phyloP scores from a whole-genome alignment of 2,113 vertebrate genomes.

The Leptosomus discolor region DNA sequence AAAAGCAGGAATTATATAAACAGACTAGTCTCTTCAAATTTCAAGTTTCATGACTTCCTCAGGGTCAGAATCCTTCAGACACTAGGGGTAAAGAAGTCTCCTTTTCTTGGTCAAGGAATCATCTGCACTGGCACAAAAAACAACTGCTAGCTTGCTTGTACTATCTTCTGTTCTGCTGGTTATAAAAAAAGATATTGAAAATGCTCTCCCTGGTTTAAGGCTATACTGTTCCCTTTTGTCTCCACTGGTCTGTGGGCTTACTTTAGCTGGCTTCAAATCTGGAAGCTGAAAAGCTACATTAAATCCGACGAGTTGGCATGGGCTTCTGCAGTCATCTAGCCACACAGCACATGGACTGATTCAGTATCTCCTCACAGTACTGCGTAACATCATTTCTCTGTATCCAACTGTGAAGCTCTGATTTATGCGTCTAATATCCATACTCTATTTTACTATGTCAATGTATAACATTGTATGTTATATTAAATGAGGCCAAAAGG shows the following conservation, averaged over 20 bases:
- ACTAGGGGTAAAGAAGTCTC: not conserved
- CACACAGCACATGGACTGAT: not conserved
- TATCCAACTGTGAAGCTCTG: not conserved
- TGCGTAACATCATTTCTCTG: not conserved
- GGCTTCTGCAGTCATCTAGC: not conserved
- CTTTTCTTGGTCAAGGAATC: not conserved
- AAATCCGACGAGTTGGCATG: not conserved
- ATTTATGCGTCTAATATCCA: not conserved
- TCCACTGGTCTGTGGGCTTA: not conserved
- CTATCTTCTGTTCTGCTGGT: not conserved
- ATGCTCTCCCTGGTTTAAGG: not conserved
- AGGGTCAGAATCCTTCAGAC: not conserved
- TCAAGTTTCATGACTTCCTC: not conserved
- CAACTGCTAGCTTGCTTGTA: not conserved
- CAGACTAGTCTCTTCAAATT: not conserved
- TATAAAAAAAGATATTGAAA: not conserved
- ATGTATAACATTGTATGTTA: not conserved
- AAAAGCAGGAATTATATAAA: not conserved
- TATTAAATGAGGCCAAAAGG: not conserved
- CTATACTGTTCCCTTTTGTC: accelerated
- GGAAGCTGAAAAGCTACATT: not conserved
- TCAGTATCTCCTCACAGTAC: not conserved
- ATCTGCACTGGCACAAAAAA: not conserved
- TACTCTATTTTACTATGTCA: not conserved
- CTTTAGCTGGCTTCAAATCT: not conserved